phyloP scores from a whole-genome alignment of 2,888 invertebrate species.

The Campoplex nolae region DNA sequence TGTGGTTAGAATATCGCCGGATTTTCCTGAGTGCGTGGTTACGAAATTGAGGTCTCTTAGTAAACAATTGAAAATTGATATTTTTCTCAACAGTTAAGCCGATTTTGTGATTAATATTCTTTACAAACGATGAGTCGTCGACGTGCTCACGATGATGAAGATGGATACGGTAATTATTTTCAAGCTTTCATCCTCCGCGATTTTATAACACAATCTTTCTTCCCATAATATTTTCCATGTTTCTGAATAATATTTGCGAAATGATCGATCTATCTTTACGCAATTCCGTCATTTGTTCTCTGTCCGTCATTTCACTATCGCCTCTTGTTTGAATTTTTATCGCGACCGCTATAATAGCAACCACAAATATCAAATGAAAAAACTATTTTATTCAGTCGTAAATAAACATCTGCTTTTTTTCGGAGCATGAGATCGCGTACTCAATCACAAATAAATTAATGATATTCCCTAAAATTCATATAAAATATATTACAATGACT shows the following conservation, averaged over 20 bases:
- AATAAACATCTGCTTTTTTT: background rate
- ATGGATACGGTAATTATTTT: slow-evolving; percentile 90
- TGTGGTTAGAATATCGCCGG: slow-evolving; percentile 63
- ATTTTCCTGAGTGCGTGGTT: slow-evolving; percentile 14
- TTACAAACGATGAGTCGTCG: slow-evolving; percentile 89
- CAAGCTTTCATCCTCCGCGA: slow-evolving; percentile 9
- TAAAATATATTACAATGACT: background rate
- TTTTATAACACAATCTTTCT: slow-evolving; percentile 8
- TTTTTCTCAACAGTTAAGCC: background rate
- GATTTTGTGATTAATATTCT: slow-evolving; percentile 4
- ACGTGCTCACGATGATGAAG: slow-evolving; percentile 92
- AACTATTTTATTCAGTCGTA: background rate
- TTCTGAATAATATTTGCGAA: slow-evolving; percentile 19
- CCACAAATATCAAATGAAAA: background rate
- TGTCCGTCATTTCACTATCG: background rate
- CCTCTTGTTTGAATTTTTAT: background rate
- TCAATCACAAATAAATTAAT: background rate
- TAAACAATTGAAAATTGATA: slow-evolving; percentile 17
- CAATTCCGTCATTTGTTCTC: background rate
- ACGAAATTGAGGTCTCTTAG: slow-evolving; percentile 14
- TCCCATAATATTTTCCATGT: slow-evolving; percentile 62
- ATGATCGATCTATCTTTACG: background rate
- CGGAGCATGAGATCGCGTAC: background rate
- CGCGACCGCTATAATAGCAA: background rate
- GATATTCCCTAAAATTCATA: background rate